Conservation (phyloP, 2,888 invertebrate species). For the Crematogaster levior region DNA sequence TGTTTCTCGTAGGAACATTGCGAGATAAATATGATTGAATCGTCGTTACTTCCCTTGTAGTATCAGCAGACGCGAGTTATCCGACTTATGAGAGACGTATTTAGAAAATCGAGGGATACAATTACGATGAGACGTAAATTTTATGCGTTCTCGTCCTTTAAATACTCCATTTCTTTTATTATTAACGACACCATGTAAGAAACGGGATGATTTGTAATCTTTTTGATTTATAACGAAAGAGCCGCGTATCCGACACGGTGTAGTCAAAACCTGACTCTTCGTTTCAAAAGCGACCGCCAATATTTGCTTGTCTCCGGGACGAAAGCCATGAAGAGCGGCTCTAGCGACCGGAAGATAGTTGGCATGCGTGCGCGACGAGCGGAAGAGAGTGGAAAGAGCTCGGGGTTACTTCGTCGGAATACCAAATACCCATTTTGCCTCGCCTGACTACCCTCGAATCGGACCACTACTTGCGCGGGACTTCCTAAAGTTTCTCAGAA, state of each 20-base stretch:
- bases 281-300: constrained; percentile 73
- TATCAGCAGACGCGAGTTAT: no score
- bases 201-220: not conserved
- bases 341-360: constrained; percentile 78
- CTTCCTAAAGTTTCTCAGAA: constrained; percentile 70
- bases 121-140: not conserved
- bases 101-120: not conserved
- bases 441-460: constrained; percentile 79
- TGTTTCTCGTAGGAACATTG: not conserved
- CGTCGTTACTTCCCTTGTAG: not conserved
- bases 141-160: not conserved
- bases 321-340: constrained; percentile 75
- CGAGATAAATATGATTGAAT: not conserved
- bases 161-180: not conserved
- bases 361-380: constrained; percentile 78
- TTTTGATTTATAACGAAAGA: constrained; percentile 31
- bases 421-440: constrained; percentile 80
- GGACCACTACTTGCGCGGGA: constrained; percentile 74
- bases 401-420: constrained; percentile 79
- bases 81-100: not conserved
- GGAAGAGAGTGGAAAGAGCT: constrained; percentile 75
- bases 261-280: constrained; percentile 58
- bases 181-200: not conserved
- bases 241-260: constrained; percentile 23
- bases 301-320: constrained; percentile 80